Conservation (phyloP, 2,113 vertebrate species). For the Limnothrissa miodon region DNA sequence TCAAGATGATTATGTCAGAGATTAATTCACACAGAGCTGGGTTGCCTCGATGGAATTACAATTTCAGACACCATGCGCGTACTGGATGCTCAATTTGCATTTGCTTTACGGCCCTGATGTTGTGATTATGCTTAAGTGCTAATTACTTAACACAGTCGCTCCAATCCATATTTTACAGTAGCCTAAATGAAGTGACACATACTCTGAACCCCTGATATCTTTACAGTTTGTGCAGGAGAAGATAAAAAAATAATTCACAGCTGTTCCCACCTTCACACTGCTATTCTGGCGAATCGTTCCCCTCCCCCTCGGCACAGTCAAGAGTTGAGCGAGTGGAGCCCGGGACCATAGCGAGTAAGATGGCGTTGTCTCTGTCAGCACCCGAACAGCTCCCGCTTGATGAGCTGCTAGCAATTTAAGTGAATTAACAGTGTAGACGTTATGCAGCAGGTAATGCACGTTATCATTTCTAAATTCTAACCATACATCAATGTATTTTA, state of each 20-base stretch:
- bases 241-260: not conserved
- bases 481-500: not conserved
- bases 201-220: not conserved
- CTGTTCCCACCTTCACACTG: not conserved
- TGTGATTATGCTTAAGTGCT: not conserved
- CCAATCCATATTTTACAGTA: not conserved
- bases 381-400: slow-evolving; percentile 71
- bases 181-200: not conserved
- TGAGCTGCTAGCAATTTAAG: not conserved
- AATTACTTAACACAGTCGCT: not conserved
- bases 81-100: not conserved
- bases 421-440: not conserved
- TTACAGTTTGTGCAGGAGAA: not conserved
- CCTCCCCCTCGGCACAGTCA: slow-evolving; percentile 38
- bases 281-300: slow-evolving; percentile 31
- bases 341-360: slow-evolving; percentile 59
- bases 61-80: not conserved
- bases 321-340: slow-evolving; percentile 41
- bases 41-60: not conserved
- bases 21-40: not conserved
- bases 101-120: not conserved
- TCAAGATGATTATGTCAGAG: not conserved
- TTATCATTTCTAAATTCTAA: not conserved
- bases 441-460: not conserved
- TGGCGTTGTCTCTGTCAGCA: slow-evolving; percentile 74